These are phyloP conservation scores for Zeugodacus cucurbitae DNA, from an alignment of 1,140 invertebrate species.

Conservation along the genomic window DNA sequence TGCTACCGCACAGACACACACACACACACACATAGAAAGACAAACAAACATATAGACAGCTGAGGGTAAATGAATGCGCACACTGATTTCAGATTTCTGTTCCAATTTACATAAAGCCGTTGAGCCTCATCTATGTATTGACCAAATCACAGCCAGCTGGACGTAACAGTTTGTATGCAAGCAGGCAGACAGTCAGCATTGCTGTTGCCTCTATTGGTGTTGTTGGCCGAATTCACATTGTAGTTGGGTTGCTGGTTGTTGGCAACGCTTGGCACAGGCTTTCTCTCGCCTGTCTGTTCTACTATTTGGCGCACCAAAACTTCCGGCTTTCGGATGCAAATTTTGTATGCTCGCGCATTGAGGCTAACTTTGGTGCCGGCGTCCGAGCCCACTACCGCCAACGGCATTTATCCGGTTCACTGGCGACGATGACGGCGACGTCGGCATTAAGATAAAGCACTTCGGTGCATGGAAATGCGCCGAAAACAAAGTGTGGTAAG, in stretches of 20 bases:
- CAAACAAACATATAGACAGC: background rate
- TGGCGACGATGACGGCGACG: background rate
- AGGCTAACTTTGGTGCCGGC: background rate
- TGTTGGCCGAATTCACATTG: background rate
- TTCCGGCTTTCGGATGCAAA: slow-evolving; percentile 34
- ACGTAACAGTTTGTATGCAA: background rate
- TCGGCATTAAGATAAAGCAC: slow-evolving; percentile 14
- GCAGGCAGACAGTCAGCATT: background rate
- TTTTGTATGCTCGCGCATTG: background rate
- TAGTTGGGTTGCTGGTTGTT: background rate
- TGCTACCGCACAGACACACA: background rate
- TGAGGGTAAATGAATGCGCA: background rate
- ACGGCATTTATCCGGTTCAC: slow-evolving; percentile 9
- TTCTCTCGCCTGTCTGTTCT: background rate
- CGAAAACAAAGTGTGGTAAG: background rate
- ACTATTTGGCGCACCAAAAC: background rate
- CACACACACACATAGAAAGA: background rate
- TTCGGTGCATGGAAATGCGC: slow-evolving; percentile 1
- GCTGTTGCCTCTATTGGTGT: background rate
- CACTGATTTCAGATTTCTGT: background rate
- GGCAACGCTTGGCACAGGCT: background rate
- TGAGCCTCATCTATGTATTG: background rate
- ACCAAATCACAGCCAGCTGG: slow-evolving; percentile 6
- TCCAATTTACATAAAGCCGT: background rate
- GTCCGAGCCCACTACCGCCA: background rate